These are phyloP conservation scores for Benitochromis conjunctus DNA, from an alignment of 2,113 vertebrate genomes.

Conservation along the genomic window DNA sequence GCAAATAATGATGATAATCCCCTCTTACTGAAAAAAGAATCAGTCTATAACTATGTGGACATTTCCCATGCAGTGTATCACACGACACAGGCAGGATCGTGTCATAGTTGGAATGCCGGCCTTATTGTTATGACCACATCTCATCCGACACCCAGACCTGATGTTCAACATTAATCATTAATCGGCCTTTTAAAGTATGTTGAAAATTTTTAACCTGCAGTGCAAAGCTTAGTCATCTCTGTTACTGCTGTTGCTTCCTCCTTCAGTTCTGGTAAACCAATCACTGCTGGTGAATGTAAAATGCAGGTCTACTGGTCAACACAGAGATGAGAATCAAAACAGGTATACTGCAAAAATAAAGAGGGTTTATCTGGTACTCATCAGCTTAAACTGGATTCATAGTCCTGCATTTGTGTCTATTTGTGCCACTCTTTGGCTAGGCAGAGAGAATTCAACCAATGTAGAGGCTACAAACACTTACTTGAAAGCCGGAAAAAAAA, in stretches of 20 bases:
- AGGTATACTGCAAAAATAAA: not conserved
- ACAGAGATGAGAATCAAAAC: not conserved
- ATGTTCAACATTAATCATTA: not conserved
- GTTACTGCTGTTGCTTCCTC: not conserved
- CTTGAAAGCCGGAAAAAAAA: not conserved
- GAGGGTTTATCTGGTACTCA: not conserved
- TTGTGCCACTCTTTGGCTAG: not conserved
- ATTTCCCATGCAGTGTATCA: not conserved
- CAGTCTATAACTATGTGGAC: fast-evolving
- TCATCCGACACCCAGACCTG: not conserved
- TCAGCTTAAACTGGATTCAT: not conserved
- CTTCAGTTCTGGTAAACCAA: not conserved
- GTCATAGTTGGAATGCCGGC: not conserved
- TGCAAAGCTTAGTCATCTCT: not conserved
- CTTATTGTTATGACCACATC: not conserved
- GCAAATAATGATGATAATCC: not conserved
- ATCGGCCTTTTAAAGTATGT: not conserved
- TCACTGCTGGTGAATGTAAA: not conserved
- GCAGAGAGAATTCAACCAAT: not conserved
- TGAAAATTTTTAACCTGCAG: not conserved
- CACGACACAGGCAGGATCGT: not conserved
- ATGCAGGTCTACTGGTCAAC: not conserved
- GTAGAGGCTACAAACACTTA: not conserved
- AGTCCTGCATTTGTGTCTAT: not conserved
- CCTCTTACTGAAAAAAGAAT: not conserved